Conservation (phyloP, 2,113 vertebrate species). For the Dipodomys stephensi region DNA sequence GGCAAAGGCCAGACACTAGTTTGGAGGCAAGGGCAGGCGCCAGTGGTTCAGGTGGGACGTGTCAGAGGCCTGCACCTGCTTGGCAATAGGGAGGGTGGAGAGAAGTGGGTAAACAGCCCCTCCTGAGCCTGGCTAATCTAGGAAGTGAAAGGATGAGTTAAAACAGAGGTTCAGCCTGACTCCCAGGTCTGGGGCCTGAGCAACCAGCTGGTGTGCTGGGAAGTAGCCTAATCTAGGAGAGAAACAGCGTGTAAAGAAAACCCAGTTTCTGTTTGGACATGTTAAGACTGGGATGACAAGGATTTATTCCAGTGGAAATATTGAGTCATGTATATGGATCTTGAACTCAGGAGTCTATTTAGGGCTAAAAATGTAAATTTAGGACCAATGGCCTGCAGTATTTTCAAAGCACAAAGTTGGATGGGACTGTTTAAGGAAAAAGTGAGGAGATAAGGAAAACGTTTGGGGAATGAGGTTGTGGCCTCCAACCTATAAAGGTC, state of each 20-base stretch:
- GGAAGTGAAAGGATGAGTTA: neutral
- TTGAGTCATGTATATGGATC: neutral
- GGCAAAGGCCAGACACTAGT: neutral
- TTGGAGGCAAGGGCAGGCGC: neutral
- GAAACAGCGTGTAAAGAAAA: neutral
- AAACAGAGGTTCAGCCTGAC: neutral
- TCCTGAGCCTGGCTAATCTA: neutral
- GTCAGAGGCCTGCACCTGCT: neutral
- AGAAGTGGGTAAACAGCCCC: neutral
- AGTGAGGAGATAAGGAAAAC: neutral
- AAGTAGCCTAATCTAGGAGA: neutral
- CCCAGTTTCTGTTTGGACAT: neutral
- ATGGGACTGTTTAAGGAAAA: neutral
- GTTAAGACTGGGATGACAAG: neutral
- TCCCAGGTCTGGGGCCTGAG: neutral
- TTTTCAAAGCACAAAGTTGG: neutral
- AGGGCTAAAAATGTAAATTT: neutral
- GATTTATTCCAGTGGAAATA: neutral
- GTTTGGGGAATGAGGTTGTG: neutral
- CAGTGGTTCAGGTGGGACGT: neutral
- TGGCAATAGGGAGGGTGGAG: too few species aligned
- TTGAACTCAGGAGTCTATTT: slow-evolving; percentile 5
- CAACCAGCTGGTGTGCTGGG: neutral
- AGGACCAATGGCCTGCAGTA: neutral
- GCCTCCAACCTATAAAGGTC: neutral